A percentile compares a stretch with the other conserved stretches of the same genome.
These are phyloP conservation scores for Oopsacas minuta DNA, from an alignment of 37 sponge, comb jelly and placozoan genomes.

Conservation along the genomic window DNA sequence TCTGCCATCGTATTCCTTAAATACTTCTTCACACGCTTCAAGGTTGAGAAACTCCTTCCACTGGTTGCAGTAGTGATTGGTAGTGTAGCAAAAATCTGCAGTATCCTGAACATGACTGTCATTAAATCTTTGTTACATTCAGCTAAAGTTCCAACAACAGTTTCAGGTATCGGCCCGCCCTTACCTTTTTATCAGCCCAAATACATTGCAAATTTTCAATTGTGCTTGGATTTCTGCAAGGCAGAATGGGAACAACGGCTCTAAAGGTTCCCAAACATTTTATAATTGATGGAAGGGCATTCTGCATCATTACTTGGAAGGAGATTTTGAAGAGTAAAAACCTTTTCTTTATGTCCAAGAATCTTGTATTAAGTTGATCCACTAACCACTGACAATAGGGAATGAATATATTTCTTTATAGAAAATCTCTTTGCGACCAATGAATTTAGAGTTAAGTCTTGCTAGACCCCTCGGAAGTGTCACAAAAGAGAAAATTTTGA, in stretches of 20 bases:
- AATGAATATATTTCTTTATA: constrained; percentile 3
- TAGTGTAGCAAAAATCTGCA: neutral
- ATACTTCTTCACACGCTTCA: neutral
- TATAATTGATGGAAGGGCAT: neutral
- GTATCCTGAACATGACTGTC: neutral
- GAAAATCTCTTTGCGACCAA: neutral
- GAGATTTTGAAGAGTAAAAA: neutral
- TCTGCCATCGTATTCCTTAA: no score
- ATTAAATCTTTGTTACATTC: neutral
- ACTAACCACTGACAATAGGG: neutral
- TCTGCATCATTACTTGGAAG: neutral
- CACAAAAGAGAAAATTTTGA: no score
- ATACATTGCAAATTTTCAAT: constrained; percentile 6
- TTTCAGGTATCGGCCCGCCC: neutral
- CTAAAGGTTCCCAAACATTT: neutral
- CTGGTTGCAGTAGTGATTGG: constrained; percentile 10
- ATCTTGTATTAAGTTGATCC: neutral
- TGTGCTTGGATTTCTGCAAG: constrained; percentile 11
- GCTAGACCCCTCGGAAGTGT: constrained; percentile 10
- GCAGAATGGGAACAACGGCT: neutral
- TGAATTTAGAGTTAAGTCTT: neutral
- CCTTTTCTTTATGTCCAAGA: constrained; percentile 3
- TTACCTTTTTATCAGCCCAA: neutral
- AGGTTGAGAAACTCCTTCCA: neutral
- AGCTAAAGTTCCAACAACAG: neutral